A percentile compares a stretch with the other conserved stretches of the same genome.
Evolutionary conservation across 1,140 invertebrate genomes (phyloP).

Genomic region (Drosophila tropicalis): DNA sequence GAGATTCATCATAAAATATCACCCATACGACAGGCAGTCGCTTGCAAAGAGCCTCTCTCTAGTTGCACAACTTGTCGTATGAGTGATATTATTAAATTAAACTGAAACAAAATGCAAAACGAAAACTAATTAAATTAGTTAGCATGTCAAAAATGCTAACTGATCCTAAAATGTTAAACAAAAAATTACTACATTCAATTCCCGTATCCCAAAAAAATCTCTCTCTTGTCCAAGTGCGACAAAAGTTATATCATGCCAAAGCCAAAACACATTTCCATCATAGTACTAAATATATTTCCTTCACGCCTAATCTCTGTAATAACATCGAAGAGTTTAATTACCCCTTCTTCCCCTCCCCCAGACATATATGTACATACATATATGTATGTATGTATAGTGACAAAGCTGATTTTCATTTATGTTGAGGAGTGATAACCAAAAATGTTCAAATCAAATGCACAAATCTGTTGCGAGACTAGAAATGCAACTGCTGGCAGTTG

Average conservation of each 20-base stretch:
- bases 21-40: background rate
- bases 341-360: too few relatives aligned
- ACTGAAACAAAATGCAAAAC: background rate
- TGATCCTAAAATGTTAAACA: too few relatives aligned
- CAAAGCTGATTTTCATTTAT: constrained; percentile 2
- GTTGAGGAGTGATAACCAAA: background rate
- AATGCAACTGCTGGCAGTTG: constrained; percentile 6
- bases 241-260: too few relatives aligned
- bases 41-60: too few relatives aligned
- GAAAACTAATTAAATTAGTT: too few relatives aligned
- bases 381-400: background rate
- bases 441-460: constrained; percentile 35
- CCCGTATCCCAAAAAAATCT: too few relatives aligned
- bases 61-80: background rate
- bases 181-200: too few relatives aligned
- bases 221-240: too few relatives aligned
- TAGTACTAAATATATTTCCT: background rate
- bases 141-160: too few relatives aligned
- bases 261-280: background rate
- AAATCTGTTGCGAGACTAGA: constrained; percentile 30
- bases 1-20: background rate
- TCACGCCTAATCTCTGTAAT: background rate
- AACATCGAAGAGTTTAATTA: background rate
- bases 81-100: background rate
- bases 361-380: background rate